These are phyloP conservation scores for Guaruba guarouba DNA, from an alignment of 2,113 vertebrate genomes.

Conservation along the genomic window DNA sequence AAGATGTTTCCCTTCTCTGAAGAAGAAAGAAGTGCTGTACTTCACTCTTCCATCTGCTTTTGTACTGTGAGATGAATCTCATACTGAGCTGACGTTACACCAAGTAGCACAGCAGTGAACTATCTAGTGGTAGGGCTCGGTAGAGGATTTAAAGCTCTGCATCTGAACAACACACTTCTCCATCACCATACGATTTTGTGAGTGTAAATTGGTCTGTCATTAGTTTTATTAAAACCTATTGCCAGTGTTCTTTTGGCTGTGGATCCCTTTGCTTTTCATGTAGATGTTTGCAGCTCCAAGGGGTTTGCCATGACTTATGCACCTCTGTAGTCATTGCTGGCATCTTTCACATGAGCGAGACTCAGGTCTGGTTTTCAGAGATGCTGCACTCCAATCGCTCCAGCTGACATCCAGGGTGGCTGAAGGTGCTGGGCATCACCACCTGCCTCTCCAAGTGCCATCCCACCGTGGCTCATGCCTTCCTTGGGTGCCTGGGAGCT, in stretches of 20 bases:
- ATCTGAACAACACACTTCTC: neutral
- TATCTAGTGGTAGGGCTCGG: neutral
- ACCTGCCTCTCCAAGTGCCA: rapidly evolving
- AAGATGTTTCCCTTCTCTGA: neutral
- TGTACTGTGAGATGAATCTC: neutral
- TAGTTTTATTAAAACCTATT: neutral
- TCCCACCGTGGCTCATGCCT: rapidly evolving
- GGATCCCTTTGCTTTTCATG: neutral
- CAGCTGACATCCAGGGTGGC: neutral
- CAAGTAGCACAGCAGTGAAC: neutral
- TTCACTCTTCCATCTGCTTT: constrained; percentile 37
- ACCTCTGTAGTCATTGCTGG: rapidly evolving
- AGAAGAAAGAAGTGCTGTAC: neutral
- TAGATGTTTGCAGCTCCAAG: neutral
- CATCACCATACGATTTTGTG: neutral
- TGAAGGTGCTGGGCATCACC: neutral
- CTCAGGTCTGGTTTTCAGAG: rapidly evolving
- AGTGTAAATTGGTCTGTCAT: neutral
- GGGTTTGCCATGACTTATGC: rapidly evolving
- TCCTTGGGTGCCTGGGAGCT: rapidly evolving
- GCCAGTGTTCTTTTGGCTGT: neutral
- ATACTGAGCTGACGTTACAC: neutral
- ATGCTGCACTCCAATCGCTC: neutral
- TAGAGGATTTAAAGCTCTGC: neutral
- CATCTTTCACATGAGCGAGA: rapidly evolving